Conservation (phyloP, 2,797 vertebrate genomes). For the Microctenopoma stevenorrisi region DNA sequence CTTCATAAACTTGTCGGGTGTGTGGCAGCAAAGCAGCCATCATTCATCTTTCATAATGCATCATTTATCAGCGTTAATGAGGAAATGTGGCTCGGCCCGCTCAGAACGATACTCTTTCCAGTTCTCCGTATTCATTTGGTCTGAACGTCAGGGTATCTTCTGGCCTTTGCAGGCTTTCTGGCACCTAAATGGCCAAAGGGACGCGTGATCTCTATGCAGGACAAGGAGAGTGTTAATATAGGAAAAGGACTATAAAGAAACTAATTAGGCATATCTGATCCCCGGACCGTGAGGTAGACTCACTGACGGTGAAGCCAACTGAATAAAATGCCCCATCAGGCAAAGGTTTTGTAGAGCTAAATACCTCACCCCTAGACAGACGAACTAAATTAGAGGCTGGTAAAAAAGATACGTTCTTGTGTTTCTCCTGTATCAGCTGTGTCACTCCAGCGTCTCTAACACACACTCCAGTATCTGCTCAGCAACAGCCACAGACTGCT, state of each 20-base stretch:
- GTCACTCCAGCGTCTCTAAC: too few species aligned
- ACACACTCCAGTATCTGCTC: too few species aligned
- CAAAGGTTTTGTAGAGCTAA: not conserved
- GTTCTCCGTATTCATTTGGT: not conserved
- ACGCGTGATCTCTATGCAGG: conserved; percentile 10
- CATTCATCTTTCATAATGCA: conserved; percentile 38
- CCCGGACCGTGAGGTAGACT: not conserved
- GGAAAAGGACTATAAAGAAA: conserved; percentile 17
- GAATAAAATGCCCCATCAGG: conserved; percentile 12
- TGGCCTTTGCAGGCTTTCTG: not conserved
- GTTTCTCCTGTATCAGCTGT: too few species aligned
- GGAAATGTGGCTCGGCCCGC: conserved; percentile 11
- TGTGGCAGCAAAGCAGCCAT: conserved; percentile 12
- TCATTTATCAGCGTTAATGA: conserved; percentile 30
- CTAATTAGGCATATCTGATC: conserved; percentile 17
- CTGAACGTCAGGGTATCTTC: not conserved
- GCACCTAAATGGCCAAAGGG: conserved; percentile 14
- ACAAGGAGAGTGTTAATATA: conserved; percentile 15
- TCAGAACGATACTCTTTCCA: not conserved
- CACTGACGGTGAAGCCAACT: conserved; percentile 5
- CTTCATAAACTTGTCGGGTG: conserved; percentile 23
- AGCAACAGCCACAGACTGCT: too few species aligned
- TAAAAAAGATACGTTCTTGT: too few species aligned
- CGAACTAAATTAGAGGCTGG: too few species aligned
- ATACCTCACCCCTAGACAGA: not conserved